A percentile compares a stretch with the other conserved stretches of the same genome.
phyloP scores from a whole-genome alignment of 2,113 vertebrate genomes.

The Ovis aries region DNA sequence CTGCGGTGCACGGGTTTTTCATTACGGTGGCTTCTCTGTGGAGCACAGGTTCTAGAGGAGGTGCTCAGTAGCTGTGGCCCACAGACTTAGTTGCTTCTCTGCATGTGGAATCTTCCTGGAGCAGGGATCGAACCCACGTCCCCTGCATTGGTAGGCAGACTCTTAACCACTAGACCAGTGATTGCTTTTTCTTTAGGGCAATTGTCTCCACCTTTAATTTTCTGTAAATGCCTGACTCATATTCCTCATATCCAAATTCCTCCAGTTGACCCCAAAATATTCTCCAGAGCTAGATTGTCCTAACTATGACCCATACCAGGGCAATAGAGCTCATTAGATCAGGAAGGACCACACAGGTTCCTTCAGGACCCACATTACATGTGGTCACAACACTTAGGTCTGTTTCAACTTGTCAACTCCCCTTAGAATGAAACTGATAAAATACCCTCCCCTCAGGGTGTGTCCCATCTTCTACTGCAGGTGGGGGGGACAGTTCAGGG shows the following conservation, averaged over 20 bases:
- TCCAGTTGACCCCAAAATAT: background rate
- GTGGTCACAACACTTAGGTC: background rate
- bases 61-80: background rate
- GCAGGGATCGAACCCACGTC: fast-evolving
- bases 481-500: background rate
- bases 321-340: background rate
- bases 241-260: background rate
- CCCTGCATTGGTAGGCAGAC: background rate
- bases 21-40: background rate
- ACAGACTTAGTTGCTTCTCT: background rate
- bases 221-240: background rate
- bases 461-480: background rate
- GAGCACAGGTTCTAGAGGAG: background rate
- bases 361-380: background rate
- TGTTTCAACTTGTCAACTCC: background rate
- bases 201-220: background rate
- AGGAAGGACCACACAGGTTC: background rate
- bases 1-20: background rate
- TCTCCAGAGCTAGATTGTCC: background rate
- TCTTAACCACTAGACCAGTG: background rate
- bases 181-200: background rate
- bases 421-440: background rate
- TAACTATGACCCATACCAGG: background rate
- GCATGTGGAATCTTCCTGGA: background rate
- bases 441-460: background rate